Evolutionary conservation across 2,888 invertebrate species (phyloP).

Genomic region (Pteria penguin): DNA sequence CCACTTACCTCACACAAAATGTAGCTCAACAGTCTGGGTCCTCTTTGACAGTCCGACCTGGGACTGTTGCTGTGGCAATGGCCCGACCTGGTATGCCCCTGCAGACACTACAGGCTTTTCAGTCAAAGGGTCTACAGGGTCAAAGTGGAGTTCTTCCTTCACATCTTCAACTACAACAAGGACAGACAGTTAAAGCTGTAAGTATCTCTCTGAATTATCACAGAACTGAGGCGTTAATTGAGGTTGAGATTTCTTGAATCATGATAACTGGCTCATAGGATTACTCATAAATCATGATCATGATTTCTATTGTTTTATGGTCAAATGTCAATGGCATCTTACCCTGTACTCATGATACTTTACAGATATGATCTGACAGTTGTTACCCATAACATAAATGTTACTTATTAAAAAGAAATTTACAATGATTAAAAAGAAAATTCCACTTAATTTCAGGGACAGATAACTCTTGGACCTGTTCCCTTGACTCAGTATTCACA

Average conservation of each 20-base stretch:
- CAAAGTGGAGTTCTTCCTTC: constrained; percentile 12
- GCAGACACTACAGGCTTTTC: constrained; percentile 29
- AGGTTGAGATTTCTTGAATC: too few relatives aligned
- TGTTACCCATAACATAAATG: too few relatives aligned
- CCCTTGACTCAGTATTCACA: constrained; percentile 30
- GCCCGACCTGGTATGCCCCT: constrained; percentile 14
- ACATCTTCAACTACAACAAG: constrained; percentile 20
- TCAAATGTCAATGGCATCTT: too few relatives aligned
- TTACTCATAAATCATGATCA: too few relatives aligned
- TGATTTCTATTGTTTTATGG: too few relatives aligned
- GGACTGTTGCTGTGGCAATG: constrained; percentile 21
- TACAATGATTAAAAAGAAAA: too few relatives aligned
- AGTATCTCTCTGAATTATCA: too few relatives aligned
- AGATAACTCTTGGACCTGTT: constrained; percentile 32
- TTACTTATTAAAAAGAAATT: too few relatives aligned
- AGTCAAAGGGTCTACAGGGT: constrained; percentile 9
- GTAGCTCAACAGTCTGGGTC: constrained; percentile 8
- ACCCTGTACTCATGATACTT: too few relatives aligned
- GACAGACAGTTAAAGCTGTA: constrained; percentile 14
- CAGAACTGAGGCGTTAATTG: too few relatives aligned
- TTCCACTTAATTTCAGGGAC: constrained; percentile 23
- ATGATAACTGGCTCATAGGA: too few relatives aligned
- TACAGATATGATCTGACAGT: too few relatives aligned
- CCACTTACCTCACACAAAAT: constrained; percentile 13
- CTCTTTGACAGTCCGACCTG: constrained; percentile 32